A percentile compares a stretch with the other conserved stretches of the same genome.
Conservation (phyloP, 1,140 invertebrate species). For the Drosophila nebulosa region DNA sequence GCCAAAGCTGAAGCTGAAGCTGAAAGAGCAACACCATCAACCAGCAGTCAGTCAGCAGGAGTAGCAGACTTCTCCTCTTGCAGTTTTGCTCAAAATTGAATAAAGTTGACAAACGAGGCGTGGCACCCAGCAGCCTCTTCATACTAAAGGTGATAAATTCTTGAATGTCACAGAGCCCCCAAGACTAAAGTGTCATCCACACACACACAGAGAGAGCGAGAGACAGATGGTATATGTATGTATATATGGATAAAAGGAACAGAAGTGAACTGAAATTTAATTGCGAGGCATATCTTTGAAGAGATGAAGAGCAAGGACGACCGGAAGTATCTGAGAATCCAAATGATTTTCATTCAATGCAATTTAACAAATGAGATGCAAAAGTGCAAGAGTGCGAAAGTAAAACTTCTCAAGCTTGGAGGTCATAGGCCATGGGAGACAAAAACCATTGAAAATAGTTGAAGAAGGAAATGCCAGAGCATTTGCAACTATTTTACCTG, state of each 20-base stretch:
- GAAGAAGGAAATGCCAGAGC: neutral
- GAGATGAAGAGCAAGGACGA: neutral
- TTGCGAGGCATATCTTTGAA: neutral
- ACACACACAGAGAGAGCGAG: slow-evolving; percentile 8
- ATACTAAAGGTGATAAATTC: slow-evolving; percentile 42
- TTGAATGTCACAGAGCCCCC: neutral
- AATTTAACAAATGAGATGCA: neutral
- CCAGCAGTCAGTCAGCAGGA: neutral
- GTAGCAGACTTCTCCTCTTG: neutral
- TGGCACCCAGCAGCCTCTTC: neutral
- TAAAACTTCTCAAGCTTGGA: neutral
- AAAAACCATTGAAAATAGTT: neutral
- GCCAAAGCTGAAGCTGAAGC: neutral
- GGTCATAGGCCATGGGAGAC: neutral
- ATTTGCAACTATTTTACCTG: neutral
- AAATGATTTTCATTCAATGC: neutral
- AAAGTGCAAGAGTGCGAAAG: neutral
- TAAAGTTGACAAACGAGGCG: slow-evolving; percentile 33
- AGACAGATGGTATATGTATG: neutral
- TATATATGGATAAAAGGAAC: neutral
- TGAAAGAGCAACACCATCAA: neutral
- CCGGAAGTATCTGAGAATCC: slow-evolving; percentile 3
- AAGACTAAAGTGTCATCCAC: slow-evolving; percentile 34
- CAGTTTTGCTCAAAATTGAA: slow-evolving; percentile 26
- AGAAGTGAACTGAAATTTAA: slow-evolving; percentile 33